These are phyloP conservation scores for Gastrophysa polygoni DNA, from an alignment of 2,888 invertebrate genomes.

Conservation along the genomic window DNA sequence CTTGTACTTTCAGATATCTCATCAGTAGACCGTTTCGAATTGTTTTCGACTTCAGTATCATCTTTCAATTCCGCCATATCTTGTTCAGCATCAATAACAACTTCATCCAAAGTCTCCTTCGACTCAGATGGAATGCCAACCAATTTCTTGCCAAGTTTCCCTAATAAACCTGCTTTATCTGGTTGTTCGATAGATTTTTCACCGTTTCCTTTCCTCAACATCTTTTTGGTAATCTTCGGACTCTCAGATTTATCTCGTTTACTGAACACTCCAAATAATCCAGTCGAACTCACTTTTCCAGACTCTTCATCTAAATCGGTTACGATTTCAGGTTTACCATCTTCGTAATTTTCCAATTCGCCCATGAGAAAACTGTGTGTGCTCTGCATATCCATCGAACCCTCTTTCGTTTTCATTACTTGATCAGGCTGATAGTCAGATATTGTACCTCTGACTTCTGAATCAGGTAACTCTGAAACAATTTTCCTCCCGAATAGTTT, in stretches of 20 bases:
- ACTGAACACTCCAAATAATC: conserved; percentile 44
- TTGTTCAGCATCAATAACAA: conserved; percentile 23
- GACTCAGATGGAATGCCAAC: conserved; percentile 27
- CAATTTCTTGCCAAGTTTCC: conserved; percentile 40
- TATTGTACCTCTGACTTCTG: conserved; percentile 21
- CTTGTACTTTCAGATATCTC: no score
- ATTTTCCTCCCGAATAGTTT: conserved; percentile 39
- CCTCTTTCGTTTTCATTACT: no score
- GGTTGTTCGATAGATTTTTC: conserved; percentile 33
- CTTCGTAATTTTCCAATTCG: conserved; percentile 48
- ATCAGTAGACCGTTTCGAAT: conserved; percentile 9
- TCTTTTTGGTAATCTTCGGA: conserved; percentile 38
- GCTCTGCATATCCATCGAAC: conserved; percentile 36
- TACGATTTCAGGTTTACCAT: conserved; percentile 40
- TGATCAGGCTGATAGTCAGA: conserved; percentile 1
- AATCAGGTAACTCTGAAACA: conserved; percentile 33
- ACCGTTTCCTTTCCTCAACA: conserved; percentile 40
- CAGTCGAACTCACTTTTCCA: conserved; percentile 37
- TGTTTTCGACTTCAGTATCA: conserved; percentile 13
- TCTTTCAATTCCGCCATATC: conserved; percentile 16
- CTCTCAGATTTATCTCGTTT: conserved; percentile 40
- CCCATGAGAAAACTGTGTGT: conserved; percentile 42
- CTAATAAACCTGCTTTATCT: conserved; percentile 33
- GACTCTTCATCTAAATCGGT: conserved; percentile 43
- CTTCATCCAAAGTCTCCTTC: conserved; percentile 17